These are phyloP conservation scores for Paramormyrops kingsleyae DNA, from an alignment of 2,113 vertebrate species.

Conservation along the genomic window DNA sequence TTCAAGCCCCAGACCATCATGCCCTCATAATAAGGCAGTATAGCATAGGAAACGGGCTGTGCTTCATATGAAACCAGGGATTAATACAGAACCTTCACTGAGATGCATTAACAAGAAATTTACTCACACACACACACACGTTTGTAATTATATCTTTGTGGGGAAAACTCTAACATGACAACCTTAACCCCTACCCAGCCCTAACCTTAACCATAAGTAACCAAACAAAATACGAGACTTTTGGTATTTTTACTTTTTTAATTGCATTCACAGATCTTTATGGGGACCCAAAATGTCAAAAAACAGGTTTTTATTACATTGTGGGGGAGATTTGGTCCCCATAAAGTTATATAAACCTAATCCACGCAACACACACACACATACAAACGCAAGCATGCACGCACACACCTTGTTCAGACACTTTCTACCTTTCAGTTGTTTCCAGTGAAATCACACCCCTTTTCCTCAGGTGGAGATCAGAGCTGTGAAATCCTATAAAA, in stretches of 20 bases:
- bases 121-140: background rate
- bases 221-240: no score
- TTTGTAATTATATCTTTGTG: no score
- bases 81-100: background rate
- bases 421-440: background rate
- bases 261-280: no score
- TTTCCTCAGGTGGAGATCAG: background rate
- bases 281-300: no score
- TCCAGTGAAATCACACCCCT: background rate
- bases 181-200: no score
- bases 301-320: no score
- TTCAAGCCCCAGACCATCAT: background rate
- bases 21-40: background rate
- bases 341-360: no score
- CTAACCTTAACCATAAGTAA: no score
- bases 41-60: background rate
- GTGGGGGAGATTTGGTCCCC: no score
- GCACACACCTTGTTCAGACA: background rate
- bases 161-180: no score
- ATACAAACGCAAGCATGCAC: background rate
- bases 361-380: background rate
- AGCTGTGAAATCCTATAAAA: background rate
- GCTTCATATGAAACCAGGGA: background rate
- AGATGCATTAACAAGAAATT: background rate
- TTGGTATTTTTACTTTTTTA: no score